phyloP scores from a whole-genome alignment of 1,140 invertebrate species.

The Gryon sp. region DNA sequence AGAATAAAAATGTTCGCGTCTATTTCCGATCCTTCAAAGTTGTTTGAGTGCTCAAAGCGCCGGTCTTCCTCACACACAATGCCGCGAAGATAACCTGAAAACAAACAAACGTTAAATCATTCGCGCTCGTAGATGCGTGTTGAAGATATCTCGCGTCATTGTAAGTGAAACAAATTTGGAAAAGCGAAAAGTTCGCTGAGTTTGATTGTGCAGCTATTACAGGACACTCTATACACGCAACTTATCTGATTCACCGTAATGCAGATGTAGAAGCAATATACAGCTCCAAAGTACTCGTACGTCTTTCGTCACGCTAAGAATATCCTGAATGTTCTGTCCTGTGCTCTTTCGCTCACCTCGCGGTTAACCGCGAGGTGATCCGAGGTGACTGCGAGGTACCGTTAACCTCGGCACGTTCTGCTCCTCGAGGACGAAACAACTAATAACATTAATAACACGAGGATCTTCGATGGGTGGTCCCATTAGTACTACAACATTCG shows the following conservation, averaged over 20 bases:
- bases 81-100: constrained; percentile 35
- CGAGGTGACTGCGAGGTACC: too few species aligned
- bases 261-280: constrained; percentile 65
- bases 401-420: constrained; percentile 70
- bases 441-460: constrained; percentile 74
- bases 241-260: constrained; percentile 64
- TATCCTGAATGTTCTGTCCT: constrained; percentile 66
- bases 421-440: constrained; percentile 69
- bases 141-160: constrained; percentile 50
- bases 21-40: constrained; percentile 8
- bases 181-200: constrained; percentile 43
- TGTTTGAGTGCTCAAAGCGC: constrained; percentile 14
- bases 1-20: constrained; percentile 2
- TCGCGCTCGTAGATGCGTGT: constrained; percentile 24
- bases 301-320: constrained; percentile 64
- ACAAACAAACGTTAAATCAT: constrained; percentile 61
- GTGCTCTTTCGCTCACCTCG: constrained; percentile 67
- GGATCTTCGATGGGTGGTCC: constrained; percentile 69
- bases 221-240: constrained; percentile 56
- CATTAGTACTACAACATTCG: constrained; percentile 58
- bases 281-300: constrained; percentile 63
- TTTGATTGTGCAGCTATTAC: constrained; percentile 60
- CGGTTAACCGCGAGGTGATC: too few species aligned
- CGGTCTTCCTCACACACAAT: too few species aligned
- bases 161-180: constrained; percentile 62